These are phyloP conservation scores for Hippopotamus amphibius DNA, from an alignment of 2,113 vertebrate species.

Conservation along the genomic window DNA sequence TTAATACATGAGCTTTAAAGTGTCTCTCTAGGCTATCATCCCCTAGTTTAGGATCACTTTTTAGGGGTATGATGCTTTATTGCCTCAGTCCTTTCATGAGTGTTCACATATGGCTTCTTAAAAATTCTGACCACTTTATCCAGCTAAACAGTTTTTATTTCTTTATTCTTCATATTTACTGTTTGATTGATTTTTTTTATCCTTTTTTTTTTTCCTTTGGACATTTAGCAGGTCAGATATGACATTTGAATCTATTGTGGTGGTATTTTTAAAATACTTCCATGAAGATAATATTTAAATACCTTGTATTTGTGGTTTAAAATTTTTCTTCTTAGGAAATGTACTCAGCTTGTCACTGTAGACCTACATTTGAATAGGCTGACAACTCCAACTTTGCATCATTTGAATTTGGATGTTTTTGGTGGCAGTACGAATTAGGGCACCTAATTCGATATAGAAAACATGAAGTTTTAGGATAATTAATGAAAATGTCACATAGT, in stretches of 20 bases:
- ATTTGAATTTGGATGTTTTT: conserved; percentile 55
- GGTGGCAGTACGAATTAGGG: background rate
- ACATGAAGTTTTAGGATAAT: background rate
- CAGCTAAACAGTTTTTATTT: conserved; percentile 30
- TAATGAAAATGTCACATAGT: conserved; percentile 22
- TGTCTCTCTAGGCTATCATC: background rate
- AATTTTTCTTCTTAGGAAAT: conserved; percentile 49
- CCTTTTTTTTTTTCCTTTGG: background rate
- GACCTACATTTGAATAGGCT: background rate
- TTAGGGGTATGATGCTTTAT: conserved; percentile 37
- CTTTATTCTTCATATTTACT: background rate
- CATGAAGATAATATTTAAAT: background rate
- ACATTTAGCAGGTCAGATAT: background rate
- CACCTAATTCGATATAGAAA: conserved; percentile 4
- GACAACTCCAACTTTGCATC: background rate
- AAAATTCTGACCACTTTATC: conserved; percentile 32
- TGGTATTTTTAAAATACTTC: background rate
- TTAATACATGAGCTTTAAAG: conserved; percentile 21
- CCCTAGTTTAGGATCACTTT: conserved; percentile 35
- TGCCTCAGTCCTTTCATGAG: background rate
- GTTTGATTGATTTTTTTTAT: background rate
- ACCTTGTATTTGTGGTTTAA: conserved; percentile 11
- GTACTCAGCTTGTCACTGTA: conserved; percentile 8
- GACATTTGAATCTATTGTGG: background rate
- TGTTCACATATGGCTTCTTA: conserved; percentile 9